These are phyloP conservation scores for Cyphomyrus plagiostoma DNA, from an alignment of 2,113 vertebrate species.

Conservation along the genomic window DNA sequence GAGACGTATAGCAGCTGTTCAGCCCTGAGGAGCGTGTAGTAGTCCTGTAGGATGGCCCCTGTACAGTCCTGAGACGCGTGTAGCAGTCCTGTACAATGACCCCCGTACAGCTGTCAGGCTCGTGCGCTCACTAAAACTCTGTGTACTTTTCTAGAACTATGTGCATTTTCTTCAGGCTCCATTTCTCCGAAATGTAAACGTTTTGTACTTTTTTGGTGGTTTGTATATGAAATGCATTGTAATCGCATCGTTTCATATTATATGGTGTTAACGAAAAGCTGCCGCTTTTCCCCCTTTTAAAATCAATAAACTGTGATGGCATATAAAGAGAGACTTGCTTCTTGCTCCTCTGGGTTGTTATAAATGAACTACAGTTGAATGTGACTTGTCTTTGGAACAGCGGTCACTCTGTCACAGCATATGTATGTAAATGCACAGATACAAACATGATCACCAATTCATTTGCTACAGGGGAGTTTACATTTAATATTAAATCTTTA, in stretches of 20 bases:
- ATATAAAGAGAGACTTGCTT: neutral
- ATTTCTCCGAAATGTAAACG: constrained; percentile 37
- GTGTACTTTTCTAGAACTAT: constrained; percentile 2
- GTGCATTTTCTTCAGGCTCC: constrained; percentile 16
- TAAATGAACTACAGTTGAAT: neutral
- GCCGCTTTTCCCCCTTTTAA: constrained; percentile 46
- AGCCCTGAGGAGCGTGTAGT: neutral
- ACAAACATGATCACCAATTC: neutral
- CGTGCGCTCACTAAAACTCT: constrained; percentile 7
- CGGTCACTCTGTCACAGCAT: neutral
- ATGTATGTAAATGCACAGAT: neutral
- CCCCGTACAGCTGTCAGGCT: neutral
- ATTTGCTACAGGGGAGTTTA: neutral
- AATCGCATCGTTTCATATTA: constrained; percentile 41
- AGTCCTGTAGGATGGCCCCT: too few species aligned
- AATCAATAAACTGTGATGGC: constrained; percentile 57
- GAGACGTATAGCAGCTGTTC: neutral
- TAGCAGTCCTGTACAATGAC: neutral
- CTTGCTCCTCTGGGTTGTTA: neutral
- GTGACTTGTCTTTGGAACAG: neutral
- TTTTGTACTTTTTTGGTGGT: constrained; percentile 59
- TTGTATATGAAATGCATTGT: constrained; percentile 55
- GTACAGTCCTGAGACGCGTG: neutral
- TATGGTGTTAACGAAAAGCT: constrained; percentile 37
- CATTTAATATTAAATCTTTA: neutral